These are phyloP conservation scores for Podocnemis expansa DNA, from an alignment of 2,113 vertebrate species.

Conservation along the genomic window DNA sequence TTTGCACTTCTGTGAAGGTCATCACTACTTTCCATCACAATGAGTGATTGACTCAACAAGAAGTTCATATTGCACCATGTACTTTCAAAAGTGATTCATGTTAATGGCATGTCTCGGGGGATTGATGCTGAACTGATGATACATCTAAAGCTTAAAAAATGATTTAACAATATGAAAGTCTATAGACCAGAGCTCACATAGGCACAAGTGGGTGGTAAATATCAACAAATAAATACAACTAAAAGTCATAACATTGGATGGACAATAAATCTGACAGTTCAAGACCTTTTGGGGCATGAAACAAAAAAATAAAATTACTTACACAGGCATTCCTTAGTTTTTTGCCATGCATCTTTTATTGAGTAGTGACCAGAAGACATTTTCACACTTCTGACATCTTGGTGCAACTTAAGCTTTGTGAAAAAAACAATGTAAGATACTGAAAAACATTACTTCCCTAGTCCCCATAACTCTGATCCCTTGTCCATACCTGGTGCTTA, in stretches of 20 bases:
- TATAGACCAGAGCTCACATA: constrained; percentile 65
- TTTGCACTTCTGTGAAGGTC: constrained; percentile 79
- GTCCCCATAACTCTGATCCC: constrained; percentile 13
- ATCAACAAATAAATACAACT: constrained; percentile 81
- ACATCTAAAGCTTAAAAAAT: constrained; percentile 82
- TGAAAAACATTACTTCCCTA: constrained; percentile 48
- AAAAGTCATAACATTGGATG: constrained; percentile 80
- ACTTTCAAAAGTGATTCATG: constrained; percentile 84
- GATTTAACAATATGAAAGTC: constrained; percentile 80
- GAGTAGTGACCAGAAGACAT: constrained; percentile 60
- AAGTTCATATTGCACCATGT: constrained; percentile 76
- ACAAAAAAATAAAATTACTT: constrained; percentile 81
- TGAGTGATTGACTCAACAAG: constrained; percentile 79
- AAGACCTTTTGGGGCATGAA: constrained; percentile 79
- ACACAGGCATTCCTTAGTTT: constrained; percentile 73
- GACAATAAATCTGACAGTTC: constrained; percentile 84
- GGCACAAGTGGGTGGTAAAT: constrained; percentile 77
- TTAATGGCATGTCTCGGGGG: constrained; percentile 79
- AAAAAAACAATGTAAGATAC: constrained; percentile 38
- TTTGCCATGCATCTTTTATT: constrained; percentile 64
- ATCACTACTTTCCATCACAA: constrained; percentile 74
- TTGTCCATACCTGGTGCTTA: background rate
- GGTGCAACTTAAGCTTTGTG: constrained; percentile 38
- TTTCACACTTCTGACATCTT: constrained; percentile 68
- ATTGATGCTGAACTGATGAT: constrained; percentile 83